These are phyloP conservation scores for Tachina grossa DNA, from an alignment of 2,888 invertebrate species.

Conservation along the genomic window DNA sequence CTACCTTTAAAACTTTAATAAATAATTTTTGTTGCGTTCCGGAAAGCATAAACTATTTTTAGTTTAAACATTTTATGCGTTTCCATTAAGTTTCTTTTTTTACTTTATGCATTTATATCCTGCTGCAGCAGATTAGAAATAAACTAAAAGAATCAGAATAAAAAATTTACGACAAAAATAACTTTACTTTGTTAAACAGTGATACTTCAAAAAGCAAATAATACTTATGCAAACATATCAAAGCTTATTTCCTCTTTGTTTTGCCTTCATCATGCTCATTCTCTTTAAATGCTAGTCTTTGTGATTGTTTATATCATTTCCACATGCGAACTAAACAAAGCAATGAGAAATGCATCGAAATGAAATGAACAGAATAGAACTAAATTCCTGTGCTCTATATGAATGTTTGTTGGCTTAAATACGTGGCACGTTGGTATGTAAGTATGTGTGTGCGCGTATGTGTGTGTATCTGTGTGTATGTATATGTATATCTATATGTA, in stretches of 20 bases:
- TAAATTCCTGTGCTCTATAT: constrained; percentile 57
- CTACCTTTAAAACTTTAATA: too few relatives aligned
- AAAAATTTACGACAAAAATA: constrained; percentile 40
- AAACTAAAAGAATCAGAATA: neutral
- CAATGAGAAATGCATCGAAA: constrained; percentile 13
- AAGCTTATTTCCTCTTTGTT: constrained; percentile 46
- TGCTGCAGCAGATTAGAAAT: neutral
- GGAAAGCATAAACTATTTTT: too few relatives aligned
- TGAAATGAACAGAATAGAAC: constrained; percentile 40
- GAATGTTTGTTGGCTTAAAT: neutral
- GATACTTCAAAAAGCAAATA: constrained; percentile 49
- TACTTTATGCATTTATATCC: constrained; percentile 18
- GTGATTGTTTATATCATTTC: constrained; percentile 32
- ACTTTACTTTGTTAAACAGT: constrained; percentile 54
- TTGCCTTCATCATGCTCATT: neutral
- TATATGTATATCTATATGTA: too few relatives aligned
- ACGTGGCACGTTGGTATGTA: neutral
- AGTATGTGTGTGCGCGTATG: neutral
- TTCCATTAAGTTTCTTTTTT: constrained; percentile 16
- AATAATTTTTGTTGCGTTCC: too few relatives aligned
- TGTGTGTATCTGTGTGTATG: neutral
- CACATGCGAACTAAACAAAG: constrained; percentile 46
- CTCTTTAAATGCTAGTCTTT: neutral
- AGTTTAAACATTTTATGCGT: neutral
- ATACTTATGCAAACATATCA: constrained; percentile 52